Evolutionary conservation across 2,113 vertebrate genomes (phyloP).

Genomic region (Ammodytes dubius): DNA sequence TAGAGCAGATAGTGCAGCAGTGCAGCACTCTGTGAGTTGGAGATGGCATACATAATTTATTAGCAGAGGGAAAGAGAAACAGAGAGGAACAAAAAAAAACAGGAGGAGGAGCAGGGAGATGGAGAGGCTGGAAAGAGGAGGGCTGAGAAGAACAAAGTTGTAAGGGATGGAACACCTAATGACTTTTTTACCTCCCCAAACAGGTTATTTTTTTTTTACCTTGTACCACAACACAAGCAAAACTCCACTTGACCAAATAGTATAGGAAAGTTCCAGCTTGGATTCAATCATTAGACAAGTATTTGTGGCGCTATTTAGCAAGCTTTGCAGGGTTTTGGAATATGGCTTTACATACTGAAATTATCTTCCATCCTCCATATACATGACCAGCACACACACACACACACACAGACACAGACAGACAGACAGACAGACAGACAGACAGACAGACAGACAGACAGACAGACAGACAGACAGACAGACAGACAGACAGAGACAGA

Average conservation of each 20-base stretch:
- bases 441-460: too few relatives aligned
- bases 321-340: not conserved
- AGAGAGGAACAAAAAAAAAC: conserved; percentile 5
- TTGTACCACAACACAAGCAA: conserved; percentile 11
- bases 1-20: conserved; percentile 90
- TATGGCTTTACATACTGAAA: not conserved
- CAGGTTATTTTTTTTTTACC: conserved; percentile 28
- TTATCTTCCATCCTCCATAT: not conserved
- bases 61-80: conserved; percentile 78
- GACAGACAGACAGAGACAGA: too few relatives aligned
- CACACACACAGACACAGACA: not conserved
- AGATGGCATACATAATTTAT: conserved; percentile 88
- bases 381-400: not conserved
- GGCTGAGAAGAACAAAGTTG: conserved; percentile 78
- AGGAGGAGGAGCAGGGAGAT: conserved; percentile 49
- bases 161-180: conserved; percentile 51
- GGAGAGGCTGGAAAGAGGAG: conserved; percentile 55
- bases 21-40: conserved; percentile 85
- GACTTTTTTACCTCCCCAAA: conserved; percentile 41
- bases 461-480: too few relatives aligned
- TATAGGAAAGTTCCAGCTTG: not conserved
- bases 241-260: conserved; percentile 29
- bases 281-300: conserved; percentile 9
- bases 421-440: too few relatives aligned
- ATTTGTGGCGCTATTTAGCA: conserved; percentile 2